Conservation (phyloP, 2,888 invertebrate species). For the Andrena marginata region DNA sequence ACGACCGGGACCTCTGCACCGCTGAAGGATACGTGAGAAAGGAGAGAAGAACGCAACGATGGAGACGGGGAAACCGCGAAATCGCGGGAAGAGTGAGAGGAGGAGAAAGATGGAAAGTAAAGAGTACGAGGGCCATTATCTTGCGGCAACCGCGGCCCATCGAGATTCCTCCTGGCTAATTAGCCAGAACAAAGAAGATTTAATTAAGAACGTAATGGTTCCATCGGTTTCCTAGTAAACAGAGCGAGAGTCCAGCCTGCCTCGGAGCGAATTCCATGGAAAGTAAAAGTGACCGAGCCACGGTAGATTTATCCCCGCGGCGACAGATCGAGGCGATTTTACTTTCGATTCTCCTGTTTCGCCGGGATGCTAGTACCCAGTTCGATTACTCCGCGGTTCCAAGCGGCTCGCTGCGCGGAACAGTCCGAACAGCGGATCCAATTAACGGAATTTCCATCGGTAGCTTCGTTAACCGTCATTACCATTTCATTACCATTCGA, state of each 20-base stretch:
- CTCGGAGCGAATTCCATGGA: conserved; percentile 78
- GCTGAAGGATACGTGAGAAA: too few species aligned
- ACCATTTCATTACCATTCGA: conserved; percentile 1
- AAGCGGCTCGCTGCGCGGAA: too few species aligned
- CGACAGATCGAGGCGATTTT: conserved; percentile 56
- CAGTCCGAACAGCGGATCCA: too few species aligned
- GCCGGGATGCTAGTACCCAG: background rate
- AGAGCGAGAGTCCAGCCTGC: conserved; percentile 62
- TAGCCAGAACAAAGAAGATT: conserved; percentile 39
- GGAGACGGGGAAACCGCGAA: background rate
- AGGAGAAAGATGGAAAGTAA: background rate
- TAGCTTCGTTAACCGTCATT: background rate
- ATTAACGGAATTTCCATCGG: conserved; percentile 17
- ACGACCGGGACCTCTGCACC: background rate
- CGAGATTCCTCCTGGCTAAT: conserved; percentile 29
- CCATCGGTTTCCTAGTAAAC: conserved; percentile 59
- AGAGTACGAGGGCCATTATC: background rate
- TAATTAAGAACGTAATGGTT: conserved; percentile 49
- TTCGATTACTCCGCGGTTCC: too few species aligned
- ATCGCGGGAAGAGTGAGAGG: background rate
- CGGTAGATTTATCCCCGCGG: conserved; percentile 52
- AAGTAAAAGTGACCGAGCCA: conserved; percentile 81
- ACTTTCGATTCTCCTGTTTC: conserved; percentile 40
- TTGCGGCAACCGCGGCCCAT: background rate
- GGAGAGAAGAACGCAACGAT: too few species aligned